These are phyloP conservation scores for Drosophila villosipedis DNA, from an alignment of 2,888 invertebrate genomes.

Conservation along the genomic window DNA sequence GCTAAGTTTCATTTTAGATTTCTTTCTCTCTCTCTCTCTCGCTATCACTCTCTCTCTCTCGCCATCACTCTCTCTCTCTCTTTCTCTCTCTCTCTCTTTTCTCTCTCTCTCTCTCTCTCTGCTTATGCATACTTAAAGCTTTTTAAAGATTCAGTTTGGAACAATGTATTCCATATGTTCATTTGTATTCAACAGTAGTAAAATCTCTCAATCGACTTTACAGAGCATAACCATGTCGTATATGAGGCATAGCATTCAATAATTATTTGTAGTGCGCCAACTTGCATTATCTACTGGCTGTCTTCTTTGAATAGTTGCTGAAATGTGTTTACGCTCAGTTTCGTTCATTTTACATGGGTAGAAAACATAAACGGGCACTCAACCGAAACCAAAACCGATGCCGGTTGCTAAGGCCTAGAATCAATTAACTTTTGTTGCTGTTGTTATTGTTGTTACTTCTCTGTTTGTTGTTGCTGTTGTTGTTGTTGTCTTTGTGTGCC, in stretches of 20 bases:
- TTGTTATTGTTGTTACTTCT: conserved; percentile 18
- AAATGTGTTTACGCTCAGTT: conserved; percentile 77
- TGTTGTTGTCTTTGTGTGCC: conserved; percentile 29
- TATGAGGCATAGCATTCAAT: not conserved
- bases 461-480: conserved; percentile 10
- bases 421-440: conserved; percentile 64
- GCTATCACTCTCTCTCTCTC: not conserved
- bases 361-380: conserved; percentile 61
- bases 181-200: not conserved
- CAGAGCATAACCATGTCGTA: not conserved
- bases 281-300: conserved; percentile 22
- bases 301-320: conserved; percentile 48
- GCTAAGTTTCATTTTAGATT: accelerated
- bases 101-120: not conserved
- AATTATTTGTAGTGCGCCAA: conserved; percentile 7
- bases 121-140: not conserved
- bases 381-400: conserved; percentile 39
- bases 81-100: too few species aligned
- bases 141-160: not conserved
- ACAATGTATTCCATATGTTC: not conserved
- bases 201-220: conserved; percentile 2
- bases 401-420: conserved; percentile 64
- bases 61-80: too few species aligned
- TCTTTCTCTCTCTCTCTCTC: not conserved
- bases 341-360: conserved; percentile 63